Conservation (phyloP, 2,888 invertebrate species). For the Cynaeus angustus region DNA sequence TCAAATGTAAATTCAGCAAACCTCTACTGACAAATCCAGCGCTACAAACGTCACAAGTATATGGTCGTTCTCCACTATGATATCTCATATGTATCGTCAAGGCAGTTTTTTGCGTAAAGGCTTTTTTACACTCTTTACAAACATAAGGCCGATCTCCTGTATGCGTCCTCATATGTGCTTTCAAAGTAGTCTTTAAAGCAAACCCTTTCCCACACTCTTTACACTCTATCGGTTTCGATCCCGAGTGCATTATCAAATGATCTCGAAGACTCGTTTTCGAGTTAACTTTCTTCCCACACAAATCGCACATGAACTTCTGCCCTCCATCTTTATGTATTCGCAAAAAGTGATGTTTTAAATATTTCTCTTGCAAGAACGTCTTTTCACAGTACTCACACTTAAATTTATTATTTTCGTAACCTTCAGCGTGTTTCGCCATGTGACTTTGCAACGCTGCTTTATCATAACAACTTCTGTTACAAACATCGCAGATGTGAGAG, state of each 20-base stretch:
- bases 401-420: constrained; percentile 62
- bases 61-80: constrained; percentile 64
- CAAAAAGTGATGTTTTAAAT: constrained; percentile 60
- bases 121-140: constrained; percentile 63
- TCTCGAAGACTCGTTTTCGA: constrained; percentile 61
- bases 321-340: constrained; percentile 62
- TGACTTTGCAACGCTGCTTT: constrained; percentile 61
- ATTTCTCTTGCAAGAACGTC: constrained; percentile 61
- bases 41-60: constrained; percentile 61
- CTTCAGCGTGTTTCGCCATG: constrained; percentile 59
- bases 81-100: constrained; percentile 62
- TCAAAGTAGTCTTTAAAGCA: constrained; percentile 65
- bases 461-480: constrained; percentile 61
- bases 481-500: constrained; percentile 60
- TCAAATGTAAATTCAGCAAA: constrained; percentile 59
- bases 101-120: constrained; percentile 65
- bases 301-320: constrained; percentile 57
- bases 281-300: constrained; percentile 64
- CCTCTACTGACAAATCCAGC: constrained; percentile 62
- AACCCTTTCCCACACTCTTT: constrained; percentile 72
- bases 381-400: constrained; percentile 64
- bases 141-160: constrained; percentile 66
- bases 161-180: constrained; percentile 62
- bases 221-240: constrained; percentile 60
- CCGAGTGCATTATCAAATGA: constrained; percentile 62